Percentiles rank a stretch among this genome's conserved stretches.
These are phyloP conservation scores for Myocastor coypus DNA, from an alignment of 2,113 vertebrate genomes.

Conservation along the genomic window DNA sequence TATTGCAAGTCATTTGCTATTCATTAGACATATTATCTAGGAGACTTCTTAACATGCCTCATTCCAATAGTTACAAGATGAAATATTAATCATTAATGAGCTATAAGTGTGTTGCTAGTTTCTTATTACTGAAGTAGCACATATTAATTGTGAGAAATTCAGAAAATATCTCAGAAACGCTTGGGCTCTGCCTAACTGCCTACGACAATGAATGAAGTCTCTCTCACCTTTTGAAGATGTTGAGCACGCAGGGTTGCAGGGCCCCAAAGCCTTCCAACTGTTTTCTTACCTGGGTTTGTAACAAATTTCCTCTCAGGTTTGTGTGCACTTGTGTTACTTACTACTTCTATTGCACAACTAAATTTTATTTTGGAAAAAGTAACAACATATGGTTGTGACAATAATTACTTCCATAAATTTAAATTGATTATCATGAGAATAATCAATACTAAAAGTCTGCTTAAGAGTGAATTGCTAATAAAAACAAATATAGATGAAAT, in stretches of 20 bases:
- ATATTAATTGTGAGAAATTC: constrained; percentile 25
- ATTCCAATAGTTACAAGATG: background rate
- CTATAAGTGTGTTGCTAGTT: background rate
- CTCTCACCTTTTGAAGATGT: background rate
- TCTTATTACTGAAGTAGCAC: background rate
- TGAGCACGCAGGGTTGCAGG: background rate
- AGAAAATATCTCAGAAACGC: background rate
- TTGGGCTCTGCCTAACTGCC: background rate
- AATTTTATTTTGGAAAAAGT: background rate
- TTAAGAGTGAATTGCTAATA: background rate
- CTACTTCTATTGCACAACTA: background rate
- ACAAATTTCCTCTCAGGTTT: background rate
- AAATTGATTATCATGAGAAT: background rate
- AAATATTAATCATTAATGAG: constrained; percentile 12
- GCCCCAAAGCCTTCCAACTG: background rate
- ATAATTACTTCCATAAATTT: background rate
- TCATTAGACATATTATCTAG: background rate
- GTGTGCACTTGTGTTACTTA: background rate
- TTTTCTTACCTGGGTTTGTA: background rate
- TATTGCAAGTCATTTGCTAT: background rate
- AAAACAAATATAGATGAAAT: background rate
- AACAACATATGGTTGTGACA: background rate
- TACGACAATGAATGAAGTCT: background rate
- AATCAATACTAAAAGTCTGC: background rate
- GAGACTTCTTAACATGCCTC: background rate